These are phyloP conservation scores for Ecliptopera silaceata DNA, from an alignment of 2,888 invertebrate genomes.

Conservation along the genomic window DNA sequence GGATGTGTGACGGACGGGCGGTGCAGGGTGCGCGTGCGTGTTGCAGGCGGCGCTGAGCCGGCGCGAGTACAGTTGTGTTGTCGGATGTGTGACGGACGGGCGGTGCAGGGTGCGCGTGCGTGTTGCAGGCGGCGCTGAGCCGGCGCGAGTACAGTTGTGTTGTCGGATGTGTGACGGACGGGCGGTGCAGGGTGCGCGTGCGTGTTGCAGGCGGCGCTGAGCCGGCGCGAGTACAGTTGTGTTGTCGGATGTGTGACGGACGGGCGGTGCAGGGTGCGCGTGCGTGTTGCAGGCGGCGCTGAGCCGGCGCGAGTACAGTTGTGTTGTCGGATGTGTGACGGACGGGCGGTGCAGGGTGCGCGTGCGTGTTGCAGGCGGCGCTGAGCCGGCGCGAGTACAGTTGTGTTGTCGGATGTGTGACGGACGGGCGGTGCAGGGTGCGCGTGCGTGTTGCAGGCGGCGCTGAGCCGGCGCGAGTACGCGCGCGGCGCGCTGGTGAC, in stretches of 20 bases:
- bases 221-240: slow-evolving; percentile 64
- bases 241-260: no score
- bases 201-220: slow-evolving; percentile 55
- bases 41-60: slow-evolving; percentile 60
- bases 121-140: slow-evolving; percentile 57
- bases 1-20: no score
- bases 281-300: slow-evolving; percentile 54
- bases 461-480: slow-evolving; percentile 64
- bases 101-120: not conserved
- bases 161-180: no score
- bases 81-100: no score
- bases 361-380: slow-evolving; percentile 7
- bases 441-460: slow-evolving; percentile 44
- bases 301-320: slow-evolving; percentile 62
- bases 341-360: not conserved
- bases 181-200: not conserved
- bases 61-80: slow-evolving; percentile 65
- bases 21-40: not conserved
- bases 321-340: no score
- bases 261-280: not conserved
- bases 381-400: slow-evolving; percentile 4
- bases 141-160: slow-evolving; percentile 66
- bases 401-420: no score
- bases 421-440: not conserved
- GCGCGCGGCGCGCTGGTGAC: slow-evolving; percentile 50